Evolutionary conservation across 2,888 invertebrate species (phyloP), one percentile per base, ranked within the genome.

Genomic region (Cynaeus angustus): DNA sequence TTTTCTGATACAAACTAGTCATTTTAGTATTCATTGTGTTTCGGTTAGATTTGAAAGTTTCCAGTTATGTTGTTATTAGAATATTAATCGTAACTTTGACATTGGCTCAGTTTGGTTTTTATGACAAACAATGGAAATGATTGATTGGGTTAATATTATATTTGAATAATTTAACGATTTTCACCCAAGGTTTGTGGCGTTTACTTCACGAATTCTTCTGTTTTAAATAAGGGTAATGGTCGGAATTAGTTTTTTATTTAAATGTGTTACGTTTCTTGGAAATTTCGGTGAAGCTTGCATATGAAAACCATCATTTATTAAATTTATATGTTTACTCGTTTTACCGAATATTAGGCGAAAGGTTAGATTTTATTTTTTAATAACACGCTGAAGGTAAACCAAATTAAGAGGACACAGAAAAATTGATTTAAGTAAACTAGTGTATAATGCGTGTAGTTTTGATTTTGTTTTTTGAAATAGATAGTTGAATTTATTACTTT

Each of bases 91-190:
- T 4, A 4, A 21, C 37, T 37, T 37, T 37, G 37, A 37, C 37
- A 37, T 37, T 37, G 37, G 8, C 9, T 37, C n/a, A n/a, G 8
- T 5, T 37, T 37, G 37, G n/a, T 48, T 48, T 46, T 48, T 10
- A n/a, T 10, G 21, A 26, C 3, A 37, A 37, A 26, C 3, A 37
- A 37, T 37, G 37, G 37, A 37, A 33, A 13, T 55, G 38, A 55
- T 14, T 16, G 55, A 55, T 21, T 10, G 38, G 37, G 10, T 14
- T 6, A n/a, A 16, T 21, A 52, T 16, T 48, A 1, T 21, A 48
- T 55, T 55, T 38, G 55, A 55, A 55, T 55, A 55, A 55, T 38
- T 55, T 37, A 37, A 37, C 55, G 10, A 38, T 55, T 38, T 55
- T 55, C 14, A 38, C 10, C 4, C 38, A 55, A 38, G 37, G 41